These are phyloP conservation scores for Troides aeacus DNA, from an alignment of 2,888 invertebrate species.

Conservation along the genomic window DNA sequence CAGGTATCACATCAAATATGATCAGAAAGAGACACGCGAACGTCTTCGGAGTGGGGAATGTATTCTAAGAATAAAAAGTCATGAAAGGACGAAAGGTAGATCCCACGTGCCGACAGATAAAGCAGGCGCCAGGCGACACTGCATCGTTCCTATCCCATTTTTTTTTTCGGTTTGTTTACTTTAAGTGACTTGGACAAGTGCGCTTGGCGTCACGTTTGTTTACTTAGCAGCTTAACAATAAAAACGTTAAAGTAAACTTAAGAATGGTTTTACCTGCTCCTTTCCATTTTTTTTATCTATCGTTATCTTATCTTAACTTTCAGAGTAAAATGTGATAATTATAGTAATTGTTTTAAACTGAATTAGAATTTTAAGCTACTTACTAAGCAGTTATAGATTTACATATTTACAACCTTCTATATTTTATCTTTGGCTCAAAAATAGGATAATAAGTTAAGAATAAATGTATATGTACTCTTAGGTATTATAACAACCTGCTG, in stretches of 20 bases:
- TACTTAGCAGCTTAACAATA: slow-evolving; percentile 24
- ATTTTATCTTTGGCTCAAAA: no score
- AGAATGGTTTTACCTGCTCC: background rate
- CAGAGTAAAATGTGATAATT: background rate
- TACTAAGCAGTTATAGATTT: no score
- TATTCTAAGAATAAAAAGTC: slow-evolving; percentile 58
- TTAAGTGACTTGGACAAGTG: slow-evolving; percentile 34
- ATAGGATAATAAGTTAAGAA: no score
- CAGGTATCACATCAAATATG: background rate
- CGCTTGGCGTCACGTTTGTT: slow-evolving; percentile 50
- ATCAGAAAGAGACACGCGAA: slow-evolving; percentile 6
- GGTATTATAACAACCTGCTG: no score
- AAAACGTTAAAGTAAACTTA: background rate
- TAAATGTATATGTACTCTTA: no score
- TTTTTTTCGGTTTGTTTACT: slow-evolving; percentile 47
- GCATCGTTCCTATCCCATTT: slow-evolving; percentile 42
- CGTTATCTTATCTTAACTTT: no score
- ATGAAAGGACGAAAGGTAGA: slow-evolving; percentile 49
- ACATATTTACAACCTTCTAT: no score
- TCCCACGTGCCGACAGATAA: slow-evolving; percentile 66
- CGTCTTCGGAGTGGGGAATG: slow-evolving; percentile 43
- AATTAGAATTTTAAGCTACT: no score
- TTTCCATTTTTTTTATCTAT: background rate
- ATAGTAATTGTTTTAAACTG: background rate
- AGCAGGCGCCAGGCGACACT: slow-evolving; percentile 61